phyloP scores from a whole-genome alignment of 92 coral and sea anemone species.

The Paramuricea clavata region DNA sequence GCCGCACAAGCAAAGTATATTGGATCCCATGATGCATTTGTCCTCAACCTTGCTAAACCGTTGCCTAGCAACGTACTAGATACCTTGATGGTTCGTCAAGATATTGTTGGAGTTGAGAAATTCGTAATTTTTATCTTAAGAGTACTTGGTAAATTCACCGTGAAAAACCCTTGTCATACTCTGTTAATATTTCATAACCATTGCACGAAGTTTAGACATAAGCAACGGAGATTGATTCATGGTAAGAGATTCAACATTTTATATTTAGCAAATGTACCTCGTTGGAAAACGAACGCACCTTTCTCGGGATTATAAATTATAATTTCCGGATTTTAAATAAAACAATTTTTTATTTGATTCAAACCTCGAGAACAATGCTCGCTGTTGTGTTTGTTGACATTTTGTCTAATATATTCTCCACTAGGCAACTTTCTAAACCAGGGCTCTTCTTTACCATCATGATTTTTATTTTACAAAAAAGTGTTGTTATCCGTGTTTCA shows the following conservation, averaged over 20 bases:
- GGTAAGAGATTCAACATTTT: constrained; percentile 28
- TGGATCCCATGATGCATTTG: constrained; percentile 96
- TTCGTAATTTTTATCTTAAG: constrained; percentile 71
- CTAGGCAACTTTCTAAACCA: too few species aligned
- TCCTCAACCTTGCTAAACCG: constrained; percentile 68
- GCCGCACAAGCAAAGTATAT: constrained; percentile 78
- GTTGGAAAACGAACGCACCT: constrained; percentile 45
- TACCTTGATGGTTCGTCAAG: constrained; percentile 74
- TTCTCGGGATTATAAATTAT: constrained; percentile 48
- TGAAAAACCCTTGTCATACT: constrained; percentile 83
- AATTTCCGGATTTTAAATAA: too few species aligned
- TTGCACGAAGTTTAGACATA: constrained; percentile 67
- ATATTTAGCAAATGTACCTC: constrained; percentile 16
- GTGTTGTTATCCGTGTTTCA: too few species aligned
- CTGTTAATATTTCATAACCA: constrained; percentile 84
- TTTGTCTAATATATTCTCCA: too few species aligned
- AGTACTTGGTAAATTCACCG: constrained; percentile 67
- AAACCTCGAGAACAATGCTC: too few species aligned
- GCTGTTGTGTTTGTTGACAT: too few species aligned
- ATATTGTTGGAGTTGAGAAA: constrained; percentile 79
- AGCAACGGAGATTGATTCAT: neutral
- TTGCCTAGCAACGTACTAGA: constrained; percentile 64
- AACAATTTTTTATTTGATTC: too few species aligned
- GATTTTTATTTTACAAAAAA: too few species aligned
- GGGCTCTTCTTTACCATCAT: too few species aligned